Conservation (phyloP, 2,113 vertebrate genomes). For the Phainopepla nitens region DNA sequence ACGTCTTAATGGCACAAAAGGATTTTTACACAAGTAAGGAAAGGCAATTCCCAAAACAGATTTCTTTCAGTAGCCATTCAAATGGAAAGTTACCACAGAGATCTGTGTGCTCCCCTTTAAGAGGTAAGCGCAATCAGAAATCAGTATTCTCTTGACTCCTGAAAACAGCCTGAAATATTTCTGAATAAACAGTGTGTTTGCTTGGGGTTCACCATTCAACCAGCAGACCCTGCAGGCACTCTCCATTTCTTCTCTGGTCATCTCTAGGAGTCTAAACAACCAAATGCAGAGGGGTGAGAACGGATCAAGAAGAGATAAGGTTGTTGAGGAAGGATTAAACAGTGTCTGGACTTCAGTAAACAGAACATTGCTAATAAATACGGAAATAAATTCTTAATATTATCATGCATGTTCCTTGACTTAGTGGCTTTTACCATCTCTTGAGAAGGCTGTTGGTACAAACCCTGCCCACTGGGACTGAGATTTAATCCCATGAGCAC, state of each 20-base stretch:
- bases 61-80: conserved; percentile 14
- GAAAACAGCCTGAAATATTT: not conserved
- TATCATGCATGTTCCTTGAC: not conserved
- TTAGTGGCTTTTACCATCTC: not conserved
- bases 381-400: not conserved
- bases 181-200: not conserved
- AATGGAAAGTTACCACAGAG: not conserved
- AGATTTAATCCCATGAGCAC: not conserved
- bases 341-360: not conserved
- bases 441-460: not conserved
- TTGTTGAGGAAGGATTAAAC: not conserved
- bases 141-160: not conserved
- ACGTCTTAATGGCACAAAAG: not conserved
- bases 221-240: not conserved
- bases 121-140: not conserved
- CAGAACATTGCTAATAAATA: not conserved
- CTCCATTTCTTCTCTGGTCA: not conserved
- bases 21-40: conserved; percentile 7
- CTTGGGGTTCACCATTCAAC: not conserved
- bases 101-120: not conserved
- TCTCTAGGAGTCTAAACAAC: not conserved
- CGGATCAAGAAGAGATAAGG: not conserved
- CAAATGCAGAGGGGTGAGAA: not conserved
- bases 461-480: not conserved
- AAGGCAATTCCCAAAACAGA: conserved; percentile 36